These are phyloP conservation scores for Stercorarius parasiticus DNA, from an alignment of 2,113 vertebrate genomes.

Conservation along the genomic window DNA sequence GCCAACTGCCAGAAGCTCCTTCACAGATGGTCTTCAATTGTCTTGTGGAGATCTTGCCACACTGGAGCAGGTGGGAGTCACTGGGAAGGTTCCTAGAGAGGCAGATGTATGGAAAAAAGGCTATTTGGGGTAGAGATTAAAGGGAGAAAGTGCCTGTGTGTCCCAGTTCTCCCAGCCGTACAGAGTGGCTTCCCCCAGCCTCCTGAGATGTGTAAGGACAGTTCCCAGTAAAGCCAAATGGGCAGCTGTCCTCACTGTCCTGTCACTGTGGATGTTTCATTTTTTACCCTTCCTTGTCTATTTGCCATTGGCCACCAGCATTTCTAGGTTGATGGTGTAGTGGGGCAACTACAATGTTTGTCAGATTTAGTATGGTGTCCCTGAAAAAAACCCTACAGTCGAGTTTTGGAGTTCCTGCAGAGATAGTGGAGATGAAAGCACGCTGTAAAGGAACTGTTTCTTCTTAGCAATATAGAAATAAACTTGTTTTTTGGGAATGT, in stretches of 20 bases:
- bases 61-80: background rate
- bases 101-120: background rate
- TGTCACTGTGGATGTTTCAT: background rate
- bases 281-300: background rate
- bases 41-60: background rate
- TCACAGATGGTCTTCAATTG: background rate
- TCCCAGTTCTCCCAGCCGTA: background rate
- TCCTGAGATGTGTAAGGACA: background rate
- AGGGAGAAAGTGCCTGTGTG: background rate
- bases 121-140: background rate
- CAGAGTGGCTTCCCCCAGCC: background rate
- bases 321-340: background rate
- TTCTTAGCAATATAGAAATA: background rate
- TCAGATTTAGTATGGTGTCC: background rate
- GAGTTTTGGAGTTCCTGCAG: background rate
- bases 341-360: background rate
- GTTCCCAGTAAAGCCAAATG: background rate
- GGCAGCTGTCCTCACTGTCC: background rate
- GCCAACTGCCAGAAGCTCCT: background rate
- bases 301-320: background rate
- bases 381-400: fast-evolving
- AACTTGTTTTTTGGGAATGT: background rate
- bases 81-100: background rate
- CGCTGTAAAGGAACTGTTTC: background rate
- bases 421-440: background rate